Base-by-base conservation (phyloP, 2,888 invertebrate species). In the Hypselothyrea guttata region DNA sequence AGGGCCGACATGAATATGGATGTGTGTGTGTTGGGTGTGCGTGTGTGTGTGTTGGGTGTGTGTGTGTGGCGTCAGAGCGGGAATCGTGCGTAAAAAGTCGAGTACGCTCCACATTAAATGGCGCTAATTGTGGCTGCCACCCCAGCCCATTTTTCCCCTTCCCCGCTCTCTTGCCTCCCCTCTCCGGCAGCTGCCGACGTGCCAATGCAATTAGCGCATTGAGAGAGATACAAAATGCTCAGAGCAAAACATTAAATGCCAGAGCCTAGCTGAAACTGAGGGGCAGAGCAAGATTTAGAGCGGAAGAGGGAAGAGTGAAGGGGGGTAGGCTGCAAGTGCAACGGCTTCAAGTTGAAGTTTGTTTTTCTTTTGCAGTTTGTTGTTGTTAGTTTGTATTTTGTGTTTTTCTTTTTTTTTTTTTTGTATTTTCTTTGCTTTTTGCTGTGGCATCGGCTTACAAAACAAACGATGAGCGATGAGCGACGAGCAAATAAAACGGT, bases 61-160 rank as follows among this genome's bases (percentile, higher is more conserved):
- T 9, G 15, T 54, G 58, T 64, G 84, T 81, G 79, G 79, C 82
- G 84, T 84, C 84, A 64, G 68, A 68, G 75, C 56, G 71, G 66
- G 84, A 82, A 82, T 82, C 82, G 82, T 82, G 82, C 82, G 82
- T 82, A 79, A 76, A 22, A 79, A 81, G 71, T 67, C 71, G 77
- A 79, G 84, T 77, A 73, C 75, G 84, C 83, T 85, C 81, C 78
- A 81, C 78, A 83, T 83, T 83, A 85, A 83, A 85, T 83, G 83
- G 83, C 85, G 85, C 83, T 83, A 83, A 83, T 83, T 81, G 81
- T 74, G 71, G 79, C 62, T 18, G 35, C 35, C 18, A 30, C 13
- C 33, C n/a, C 12, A 16, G 9, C 8, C 28, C n/a, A 16, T n/a
- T 7, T 18, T 3, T 7, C 1, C 1, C 7, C 7, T 16, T 2